These are phyloP conservation scores for Ceyx margarethae DNA, from an alignment of 2,113 vertebrate genomes.

Conservation along the genomic window DNA sequence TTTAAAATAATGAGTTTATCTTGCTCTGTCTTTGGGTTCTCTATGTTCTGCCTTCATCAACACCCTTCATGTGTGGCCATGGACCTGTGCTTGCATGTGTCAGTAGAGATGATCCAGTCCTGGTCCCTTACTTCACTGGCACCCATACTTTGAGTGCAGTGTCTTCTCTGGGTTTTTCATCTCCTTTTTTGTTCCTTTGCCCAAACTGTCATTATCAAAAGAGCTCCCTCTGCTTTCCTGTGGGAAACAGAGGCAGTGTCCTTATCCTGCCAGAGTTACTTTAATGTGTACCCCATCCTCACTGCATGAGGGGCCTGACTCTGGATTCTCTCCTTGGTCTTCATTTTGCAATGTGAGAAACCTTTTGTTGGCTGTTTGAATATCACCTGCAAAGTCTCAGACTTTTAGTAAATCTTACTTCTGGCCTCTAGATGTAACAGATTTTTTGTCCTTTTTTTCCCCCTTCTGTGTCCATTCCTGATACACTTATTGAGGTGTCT, in stretches of 20 bases:
- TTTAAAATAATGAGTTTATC: slow-evolving; percentile 20
- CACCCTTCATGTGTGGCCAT: not conserved
- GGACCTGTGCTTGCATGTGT: not conserved
- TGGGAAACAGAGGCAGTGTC: not conserved
- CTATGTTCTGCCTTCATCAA: not conserved
- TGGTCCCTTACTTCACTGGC: not conserved
- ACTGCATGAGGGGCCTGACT: not conserved
- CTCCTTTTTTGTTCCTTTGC: not conserved
- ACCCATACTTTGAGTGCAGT: not conserved
- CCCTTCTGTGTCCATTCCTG: not conserved
- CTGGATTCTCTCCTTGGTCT: not conserved
- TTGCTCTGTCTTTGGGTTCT: not conserved
- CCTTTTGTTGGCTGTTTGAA: not conserved
- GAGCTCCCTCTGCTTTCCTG: not conserved
- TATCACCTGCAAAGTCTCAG: not conserved
- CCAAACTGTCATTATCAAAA: not conserved
- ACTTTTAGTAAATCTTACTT: not conserved
- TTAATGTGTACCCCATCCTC: not conserved
- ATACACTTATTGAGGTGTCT: not conserved
- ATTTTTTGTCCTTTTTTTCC: not conserved
- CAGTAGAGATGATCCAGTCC: not conserved
- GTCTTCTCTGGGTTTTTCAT: not conserved
- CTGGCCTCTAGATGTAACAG: not conserved
- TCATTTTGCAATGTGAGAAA: not conserved
- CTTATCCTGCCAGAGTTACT: not conserved